A percentile compares a stretch with the other conserved stretches of the same genome.
Evolutionary conservation across 2,888 invertebrate species (phyloP).

Genomic region (Perithous albicinctus): DNA sequence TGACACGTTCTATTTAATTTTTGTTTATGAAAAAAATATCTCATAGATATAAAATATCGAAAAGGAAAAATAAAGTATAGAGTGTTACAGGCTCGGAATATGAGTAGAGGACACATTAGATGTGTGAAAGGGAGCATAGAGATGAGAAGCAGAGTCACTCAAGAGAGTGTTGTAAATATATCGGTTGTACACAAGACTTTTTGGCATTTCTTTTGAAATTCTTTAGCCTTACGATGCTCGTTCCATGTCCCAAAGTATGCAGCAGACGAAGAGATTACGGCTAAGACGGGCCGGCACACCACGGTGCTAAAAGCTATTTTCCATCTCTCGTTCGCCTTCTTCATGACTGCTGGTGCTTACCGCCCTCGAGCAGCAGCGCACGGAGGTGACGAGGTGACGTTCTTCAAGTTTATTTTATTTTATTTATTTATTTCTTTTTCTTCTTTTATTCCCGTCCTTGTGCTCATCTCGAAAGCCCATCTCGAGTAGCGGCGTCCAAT

Average conservation of each 20-base stretch:
- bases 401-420: slow-evolving; percentile 12
- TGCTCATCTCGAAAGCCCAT: neutral
- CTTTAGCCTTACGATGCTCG: slow-evolving; percentile 19
- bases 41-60: slow-evolving; percentile 7
- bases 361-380: neutral
- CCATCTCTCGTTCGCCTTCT: slow-evolving; percentile 30
- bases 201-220: slow-evolving; percentile 41
- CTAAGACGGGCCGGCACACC: slow-evolving; percentile 33
- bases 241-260: neutral
- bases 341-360: neutral
- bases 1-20: no score
- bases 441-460: neutral
- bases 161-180: slow-evolving; percentile 7
- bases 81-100: neutral
- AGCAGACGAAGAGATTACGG: slow-evolving; percentile 50
- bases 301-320: slow-evolving; percentile 60
- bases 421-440: no score
- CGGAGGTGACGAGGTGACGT: slow-evolving; percentile 26
- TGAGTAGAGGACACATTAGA: neutral
- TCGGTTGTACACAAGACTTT: slow-evolving; percentile 22
- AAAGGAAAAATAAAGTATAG: neutral
- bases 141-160: neutral
- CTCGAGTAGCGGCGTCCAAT: neutral
- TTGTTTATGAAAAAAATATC: no score
- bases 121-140: neutral